Base-by-base conservation (phyloP, 2,797 vertebrate genomes). In the Hafferia zeledoni region DNA sequence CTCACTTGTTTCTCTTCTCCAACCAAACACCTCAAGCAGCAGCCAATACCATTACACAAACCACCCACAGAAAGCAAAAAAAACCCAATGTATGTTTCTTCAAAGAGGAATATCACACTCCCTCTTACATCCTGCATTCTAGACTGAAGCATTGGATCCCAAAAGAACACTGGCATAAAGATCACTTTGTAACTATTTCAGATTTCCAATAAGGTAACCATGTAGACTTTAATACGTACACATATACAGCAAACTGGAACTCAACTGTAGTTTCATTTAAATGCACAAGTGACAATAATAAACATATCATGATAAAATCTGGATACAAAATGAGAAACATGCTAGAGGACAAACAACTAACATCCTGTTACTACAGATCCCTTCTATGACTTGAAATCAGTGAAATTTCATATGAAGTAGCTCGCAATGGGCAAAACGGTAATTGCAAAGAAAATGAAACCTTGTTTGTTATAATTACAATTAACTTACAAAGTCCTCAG, bases 401-500 rank as follows among this genome's bases (percentile, higher is more conserved):
- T 69, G 60, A 44, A 27, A 50, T 23, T 37, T 63, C 37, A 74
- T 39, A 74, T 39, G 0, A 69, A 63, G 44, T 8, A 37, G 56
- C 13, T 63, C 33, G 5, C 8, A 75, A 75, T 33, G 28, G 28
- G 50, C 9, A 75, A 81, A 75, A 68, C 2, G 20, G 12, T 25
- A 53, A 91, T 75, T 56, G 55, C 25, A 69, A 15, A 75, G 20
- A 63, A 46, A 75, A 74, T 19, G 3, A 49, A 85, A 44, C 11
- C 5, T 39, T 33, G 35, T 69, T 9, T 50, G 52, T 61, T 64
- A 55, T 49, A 93, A 92, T 84, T 71, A 88, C 12, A 85, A 89
- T 80, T 87, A 88, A 98, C 98, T 98, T 98, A 98, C 98, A 97
- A 98, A 98, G 95, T 98, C 98, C 91, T 98, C 98, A 80, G 98